Evolutionary conservation across 2,888 invertebrate species (phyloP), one percentile per base, ranked within the genome.

Genomic region (Hoplodrina blanda): DNA sequence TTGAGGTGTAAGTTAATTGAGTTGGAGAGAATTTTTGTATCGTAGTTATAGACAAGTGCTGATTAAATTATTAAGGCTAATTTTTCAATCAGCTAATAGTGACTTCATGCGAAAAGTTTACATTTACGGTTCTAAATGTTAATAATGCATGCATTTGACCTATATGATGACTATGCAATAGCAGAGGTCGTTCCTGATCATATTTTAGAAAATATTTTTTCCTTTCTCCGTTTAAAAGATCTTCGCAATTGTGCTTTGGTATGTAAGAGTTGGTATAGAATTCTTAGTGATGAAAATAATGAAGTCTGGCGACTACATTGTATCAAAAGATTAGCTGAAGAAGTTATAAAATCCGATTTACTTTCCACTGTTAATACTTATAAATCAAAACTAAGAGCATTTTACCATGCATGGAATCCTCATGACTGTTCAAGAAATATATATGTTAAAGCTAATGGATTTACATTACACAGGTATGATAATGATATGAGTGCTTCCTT

Each of bases 361-460:
- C 96, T 99, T 66, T 97, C 98, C 57, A 98, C 98, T 80, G 97
- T 99, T 82, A 97, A 98, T 69, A 98, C 99, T 7, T 99, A 98
- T 91, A 99, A 99, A 96, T 97, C 98, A 33, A 99, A 99, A 96
- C 96, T 99, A 80, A 97, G 98, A 87, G 99, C 99, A 17, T 99
- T 98, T 93, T 98, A 98, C 91, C 98, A 99, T 94, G 98, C 99
- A 0, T 99, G 99, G 99, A 99, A 99, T 94, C 98, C 99, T 13
- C 98, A 98, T 91, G 99, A 99, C 93, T 99, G 99, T 92, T 99
- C 99, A 62, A 97, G 99, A 90, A 99, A 99, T 96, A 98, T 99
- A 91, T 99, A 98, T 92, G 98, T 99, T 66, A 99, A 99, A 96
- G 98, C 98, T 37, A 99, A 99, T 96, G 99, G 99, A 80, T 99